Evolutionary conservation across 92 coral and sea anemone genomes (phyloP).

Genomic region (Epizoanthus rinbou): DNA sequence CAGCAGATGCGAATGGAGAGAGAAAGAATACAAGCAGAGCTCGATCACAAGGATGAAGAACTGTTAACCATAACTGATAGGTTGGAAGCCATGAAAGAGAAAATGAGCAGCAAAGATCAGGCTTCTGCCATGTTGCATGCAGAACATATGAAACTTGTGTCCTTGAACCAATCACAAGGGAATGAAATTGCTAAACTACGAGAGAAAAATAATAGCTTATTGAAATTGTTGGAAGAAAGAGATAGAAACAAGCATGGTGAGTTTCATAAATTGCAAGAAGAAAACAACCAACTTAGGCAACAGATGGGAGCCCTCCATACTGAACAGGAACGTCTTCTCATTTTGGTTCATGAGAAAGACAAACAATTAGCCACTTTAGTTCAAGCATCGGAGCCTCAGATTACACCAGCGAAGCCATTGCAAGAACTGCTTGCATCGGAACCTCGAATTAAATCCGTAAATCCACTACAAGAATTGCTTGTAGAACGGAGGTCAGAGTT

Average conservation of each 20-base stretch:
- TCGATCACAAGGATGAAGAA: constrained; percentile 83
- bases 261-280: constrained; percentile 57
- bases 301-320: constrained; percentile 68
- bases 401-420: constrained; percentile 21
- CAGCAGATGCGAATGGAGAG: constrained; percentile 73
- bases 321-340: constrained; percentile 87
- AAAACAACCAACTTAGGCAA: constrained; percentile 56
- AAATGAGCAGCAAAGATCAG: constrained; percentile 89
- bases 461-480: constrained; percentile 28
- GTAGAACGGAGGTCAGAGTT: constrained; percentile 20
- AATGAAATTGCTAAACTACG: constrained; percentile 92
- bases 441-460: background rate
- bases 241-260: constrained; percentile 61
- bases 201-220: constrained; percentile 66
- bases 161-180: constrained; percentile 92
- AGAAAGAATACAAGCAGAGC: constrained; percentile 71
- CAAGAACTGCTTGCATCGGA: constrained; percentile 42
- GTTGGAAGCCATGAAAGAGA: constrained; percentile 85
- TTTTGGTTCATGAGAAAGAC: constrained; percentile 86
- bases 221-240: constrained; percentile 79
- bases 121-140: constrained; percentile 86
- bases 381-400: constrained; percentile 39
- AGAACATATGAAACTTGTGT: constrained; percentile 85
- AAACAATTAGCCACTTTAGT: constrained; percentile 74
- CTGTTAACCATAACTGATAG: constrained; percentile 74